Conservation (phyloP, 1,140 invertebrate species). For the Dreissena polymorpha region DNA sequence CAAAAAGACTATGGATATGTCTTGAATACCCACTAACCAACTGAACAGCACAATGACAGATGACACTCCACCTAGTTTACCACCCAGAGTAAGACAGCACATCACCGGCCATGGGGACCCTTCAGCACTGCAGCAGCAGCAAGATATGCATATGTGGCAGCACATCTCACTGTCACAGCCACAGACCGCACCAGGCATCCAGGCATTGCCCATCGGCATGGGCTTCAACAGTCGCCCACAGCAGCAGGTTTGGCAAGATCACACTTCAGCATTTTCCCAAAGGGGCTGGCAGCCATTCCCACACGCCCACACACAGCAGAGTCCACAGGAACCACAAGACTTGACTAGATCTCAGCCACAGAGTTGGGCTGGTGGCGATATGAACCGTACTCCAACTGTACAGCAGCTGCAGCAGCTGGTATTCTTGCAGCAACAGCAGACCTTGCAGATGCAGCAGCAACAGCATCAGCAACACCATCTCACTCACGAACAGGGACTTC, state of each 20-base stretch:
- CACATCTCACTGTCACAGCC: conserved; percentile 39
- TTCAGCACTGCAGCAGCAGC: conserved; percentile 31
- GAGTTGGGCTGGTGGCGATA: conserved; percentile 47
- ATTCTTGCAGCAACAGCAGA: conserved; percentile 42
- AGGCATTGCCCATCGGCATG: conserved; percentile 34
- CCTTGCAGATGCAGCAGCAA: conserved; percentile 11
- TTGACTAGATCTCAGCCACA: conserved; percentile 46
- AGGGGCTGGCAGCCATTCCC: conserved; percentile 53
- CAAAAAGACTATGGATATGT: too few species aligned
- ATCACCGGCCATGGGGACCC: conserved; percentile 39
- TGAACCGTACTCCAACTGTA: conserved; percentile 42
- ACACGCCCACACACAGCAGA: conserved; percentile 48
- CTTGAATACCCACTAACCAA: too few species aligned
- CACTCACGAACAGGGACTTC: conserved; percentile 3
- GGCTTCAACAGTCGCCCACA: conserved; percentile 41
- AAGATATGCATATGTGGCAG: conserved; percentile 43
- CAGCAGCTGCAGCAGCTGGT: conserved; percentile 43
- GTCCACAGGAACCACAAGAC: conserved; percentile 51
- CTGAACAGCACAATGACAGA: conserved; percentile 32
- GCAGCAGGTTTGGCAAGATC: conserved; percentile 49
- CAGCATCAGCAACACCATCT: conserved; percentile 35
- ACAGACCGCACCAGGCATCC: conserved; percentile 39
- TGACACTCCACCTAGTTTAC: conserved; percentile 45
- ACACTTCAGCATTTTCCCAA: conserved; percentile 41
- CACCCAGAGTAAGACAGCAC: conserved; percentile 49